phyloP scores from a whole-genome alignment of 2,113 vertebrate genomes.

The Macrotis lagotis region DNA sequence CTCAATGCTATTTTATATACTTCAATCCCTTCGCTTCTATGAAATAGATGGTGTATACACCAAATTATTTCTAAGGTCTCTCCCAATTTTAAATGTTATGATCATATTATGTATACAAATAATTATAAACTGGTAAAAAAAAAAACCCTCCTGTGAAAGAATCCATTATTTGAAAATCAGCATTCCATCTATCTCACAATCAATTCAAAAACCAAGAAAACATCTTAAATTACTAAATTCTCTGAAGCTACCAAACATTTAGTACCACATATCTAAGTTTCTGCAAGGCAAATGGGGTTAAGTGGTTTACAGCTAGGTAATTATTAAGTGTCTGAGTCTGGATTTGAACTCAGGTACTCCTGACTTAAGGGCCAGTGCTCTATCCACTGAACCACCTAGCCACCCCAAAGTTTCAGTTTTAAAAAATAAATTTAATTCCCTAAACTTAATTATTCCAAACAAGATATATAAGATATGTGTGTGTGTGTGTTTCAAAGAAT shows the following conservation, averaged over 20 bases:
- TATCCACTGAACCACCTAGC: too few relatives aligned
- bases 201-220: neutral
- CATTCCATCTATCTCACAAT: conserved; percentile 24
- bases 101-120: conserved; percentile 20
- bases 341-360: too few relatives aligned
- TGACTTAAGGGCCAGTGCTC: too few relatives aligned
- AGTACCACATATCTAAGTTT: neutral
- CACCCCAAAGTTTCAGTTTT: too few relatives aligned
- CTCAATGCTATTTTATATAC: neutral
- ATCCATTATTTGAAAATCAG: conserved; percentile 19
- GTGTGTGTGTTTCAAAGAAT: too few relatives aligned
- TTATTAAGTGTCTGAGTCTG: too few relatives aligned
- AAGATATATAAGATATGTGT: neutral
- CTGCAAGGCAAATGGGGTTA: too few relatives aligned
- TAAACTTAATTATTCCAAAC: conserved; percentile 8
- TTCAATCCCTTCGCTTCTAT: neutral
- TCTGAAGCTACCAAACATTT: conserved; percentile 6
- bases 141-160: conserved; percentile 3
- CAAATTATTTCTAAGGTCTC: neutral
- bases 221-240: conserved; percentile 13
- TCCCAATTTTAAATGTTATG: neutral
- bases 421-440: neutral
- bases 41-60: too few relatives aligned
- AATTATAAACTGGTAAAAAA: conserved; percentile 31
- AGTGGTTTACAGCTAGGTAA: too few relatives aligned